These are phyloP conservation scores for Chrysochloris asiatica DNA, from an alignment of 2,113 vertebrate species.

Conservation along the genomic window DNA sequence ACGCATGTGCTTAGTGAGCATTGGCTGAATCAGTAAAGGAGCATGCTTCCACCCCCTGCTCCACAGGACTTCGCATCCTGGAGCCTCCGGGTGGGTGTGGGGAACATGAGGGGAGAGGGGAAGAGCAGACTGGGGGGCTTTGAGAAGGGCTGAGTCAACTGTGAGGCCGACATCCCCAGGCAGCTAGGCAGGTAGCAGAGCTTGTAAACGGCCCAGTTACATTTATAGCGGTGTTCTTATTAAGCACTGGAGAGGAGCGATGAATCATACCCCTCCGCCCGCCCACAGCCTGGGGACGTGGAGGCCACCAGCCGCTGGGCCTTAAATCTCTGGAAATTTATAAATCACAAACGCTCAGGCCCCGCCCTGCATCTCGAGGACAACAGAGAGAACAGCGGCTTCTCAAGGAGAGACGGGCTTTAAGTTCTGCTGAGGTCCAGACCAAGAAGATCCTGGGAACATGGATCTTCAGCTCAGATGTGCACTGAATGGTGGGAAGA, in stretches of 20 bases:
- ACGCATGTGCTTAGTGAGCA: background rate
- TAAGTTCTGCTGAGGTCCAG: no score
- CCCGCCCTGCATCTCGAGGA: slow-evolving; percentile 36
- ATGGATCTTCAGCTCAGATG: background rate
- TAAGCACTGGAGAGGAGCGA: slow-evolving; percentile 59
- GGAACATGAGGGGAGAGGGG: background rate
- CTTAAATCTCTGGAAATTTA: slow-evolving; percentile 67
- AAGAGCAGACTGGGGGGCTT: accelerated
- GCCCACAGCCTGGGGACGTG: slow-evolving; percentile 61
- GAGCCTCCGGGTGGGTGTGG: background rate
- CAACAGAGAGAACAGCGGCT: background rate
- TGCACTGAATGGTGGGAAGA: background rate
- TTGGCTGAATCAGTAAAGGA: background rate
- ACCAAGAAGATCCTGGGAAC: background rate
- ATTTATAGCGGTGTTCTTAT: slow-evolving; percentile 70
- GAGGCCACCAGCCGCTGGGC: slow-evolving; percentile 40
- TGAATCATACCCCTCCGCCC: slow-evolving; percentile 65
- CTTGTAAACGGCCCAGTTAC: slow-evolving; percentile 62
- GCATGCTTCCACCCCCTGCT: background rate
- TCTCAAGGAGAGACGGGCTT: background rate
- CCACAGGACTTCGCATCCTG: background rate
- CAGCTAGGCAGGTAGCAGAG: background rate
- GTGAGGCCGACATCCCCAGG: background rate
- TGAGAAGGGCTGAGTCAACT: background rate
- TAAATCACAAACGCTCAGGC: slow-evolving; percentile 44